Base-by-base conservation (phyloP, 2,888 invertebrate genomes). In the Andrena haemorrhoa region DNA sequence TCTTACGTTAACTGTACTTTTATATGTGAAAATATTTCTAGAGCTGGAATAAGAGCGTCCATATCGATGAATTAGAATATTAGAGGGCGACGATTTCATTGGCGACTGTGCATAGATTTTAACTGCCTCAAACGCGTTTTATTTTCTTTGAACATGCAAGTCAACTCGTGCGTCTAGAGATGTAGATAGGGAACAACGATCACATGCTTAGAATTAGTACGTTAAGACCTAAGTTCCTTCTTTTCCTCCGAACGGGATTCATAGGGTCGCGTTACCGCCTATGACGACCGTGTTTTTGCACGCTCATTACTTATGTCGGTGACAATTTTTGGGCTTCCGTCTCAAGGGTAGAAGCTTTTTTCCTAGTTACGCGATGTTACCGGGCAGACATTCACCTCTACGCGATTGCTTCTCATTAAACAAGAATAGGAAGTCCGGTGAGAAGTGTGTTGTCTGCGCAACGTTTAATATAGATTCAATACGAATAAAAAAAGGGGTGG, bases 61-160 rank as follows among this genome's bases (percentile, higher is more conserved):
- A n/a, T n/a, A 58, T 56, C 33, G 4, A 33, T 47, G 4, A 23
- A 64, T n/a, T 23, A 61, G 35, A 31, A 26, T 10, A 23, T 41
- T 23, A 56, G 10, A 31, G 51, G 20, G 29, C 63, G 63, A 23
- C 12, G 23, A 61, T 75, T 72, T 29, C 26, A n/a, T 63, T 35
- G 16, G 64, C 41, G 20, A 64, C 23, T 16, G 20, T 23, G 29
- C 16, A 12, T 73, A 56, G 8, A 71, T 75, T 82, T 77, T 71
- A 64, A 71, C 74, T 83, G 83, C 64, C 74, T 82, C 82, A 58
- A 31, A 68, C 26, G 61, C 7, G 23, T 31, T 35, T 29, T 49
- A 47, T 47, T 61, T 12, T 61, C 58, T 70, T 47, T 60, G 20
- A 51, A 8, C 49, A 16, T 41, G 26, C 7, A 58, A 31, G 51